Base-by-base conservation (phyloP, 2,888 invertebrate species). In the Tenthredo notha region DNA sequence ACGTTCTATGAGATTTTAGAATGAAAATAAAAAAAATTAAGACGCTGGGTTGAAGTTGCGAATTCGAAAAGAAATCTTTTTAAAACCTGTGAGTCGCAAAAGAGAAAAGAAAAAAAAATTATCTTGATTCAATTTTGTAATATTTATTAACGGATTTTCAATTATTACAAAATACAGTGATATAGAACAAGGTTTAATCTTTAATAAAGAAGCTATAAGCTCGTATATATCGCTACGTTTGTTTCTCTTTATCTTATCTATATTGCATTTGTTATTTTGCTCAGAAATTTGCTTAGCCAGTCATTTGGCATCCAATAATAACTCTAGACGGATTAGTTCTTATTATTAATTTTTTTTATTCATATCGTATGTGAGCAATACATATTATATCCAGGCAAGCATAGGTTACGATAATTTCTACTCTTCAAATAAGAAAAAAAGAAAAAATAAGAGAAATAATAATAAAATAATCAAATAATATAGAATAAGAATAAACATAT, bases 161-260 rank as follows among this genome's bases (percentile, higher is more conserved):
- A 54, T 54, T 54, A 12, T 70, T 37, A 37, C 70, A 33, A 9
- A 70, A 70, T 9, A n/a, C 70, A n/a, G 7, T 33, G 29, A 25
- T 61, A 61, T 2, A 25, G 10, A 25, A 61, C 25, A 10, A 61
- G 25, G 25, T 61, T 54, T 70, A 40, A 61, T 70, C 70, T 7
- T 70, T 18, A 1, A 70, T 70, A 70, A 47, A 5, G 5, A 47
- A 33, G n/a, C 1, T n/a, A 54, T 54, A 54, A 18, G 37, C 37
- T 43, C 10, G 21, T 15, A 40, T 33, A 10, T 21, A 40, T 21
- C 47, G 9, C 15, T 7, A 47, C 21, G 7, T n/a, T n/a, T n/a
- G 25, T 4, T 75, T 75, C 29, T 70, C 29, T 47, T 70, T 25
- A 75, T 75, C 75, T 47, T 21, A 75, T 40, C 47, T 21, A 75